Conservation (phyloP, 1,140 invertebrate species). For the Cyrtorhinus lividipennis region DNA sequence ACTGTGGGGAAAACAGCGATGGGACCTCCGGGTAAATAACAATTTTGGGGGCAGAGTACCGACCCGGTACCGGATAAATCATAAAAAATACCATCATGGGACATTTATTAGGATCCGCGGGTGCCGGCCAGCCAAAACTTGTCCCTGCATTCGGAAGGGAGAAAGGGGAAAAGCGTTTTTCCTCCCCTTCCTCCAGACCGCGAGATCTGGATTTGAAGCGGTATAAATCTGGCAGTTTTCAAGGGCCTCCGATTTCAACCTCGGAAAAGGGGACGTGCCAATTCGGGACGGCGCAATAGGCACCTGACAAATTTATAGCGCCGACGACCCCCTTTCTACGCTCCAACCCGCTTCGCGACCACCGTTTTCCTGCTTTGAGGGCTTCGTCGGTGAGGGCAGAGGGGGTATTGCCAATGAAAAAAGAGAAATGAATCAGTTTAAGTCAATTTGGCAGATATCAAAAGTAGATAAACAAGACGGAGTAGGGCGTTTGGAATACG, state of each 20-base stretch:
- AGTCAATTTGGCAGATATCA: not conserved
- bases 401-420: not conserved
- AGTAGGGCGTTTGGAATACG: not conserved
- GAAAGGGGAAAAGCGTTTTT: not conserved
- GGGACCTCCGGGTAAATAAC: no score
- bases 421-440: not conserved
- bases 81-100: not conserved
- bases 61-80: not conserved
- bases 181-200: not conserved
- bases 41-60: no score
- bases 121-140: no score
- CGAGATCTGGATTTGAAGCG: not conserved
- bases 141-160: not conserved
- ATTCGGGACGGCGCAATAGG: not conserved
- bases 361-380: not conserved
- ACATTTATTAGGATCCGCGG: not conserved
- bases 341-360: not conserved
- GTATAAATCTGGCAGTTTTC: not conserved
- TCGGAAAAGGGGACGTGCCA: not conserved
- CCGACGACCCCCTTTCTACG: not conserved
- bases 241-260: not conserved
- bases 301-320: not conserved
- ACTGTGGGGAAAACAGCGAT: no score
- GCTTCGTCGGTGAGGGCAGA: not conserved
- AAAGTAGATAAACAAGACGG: not conserved